Evolutionary conservation across 2,113 vertebrate species (phyloP).

Genomic region (Gambusia affinis): DNA sequence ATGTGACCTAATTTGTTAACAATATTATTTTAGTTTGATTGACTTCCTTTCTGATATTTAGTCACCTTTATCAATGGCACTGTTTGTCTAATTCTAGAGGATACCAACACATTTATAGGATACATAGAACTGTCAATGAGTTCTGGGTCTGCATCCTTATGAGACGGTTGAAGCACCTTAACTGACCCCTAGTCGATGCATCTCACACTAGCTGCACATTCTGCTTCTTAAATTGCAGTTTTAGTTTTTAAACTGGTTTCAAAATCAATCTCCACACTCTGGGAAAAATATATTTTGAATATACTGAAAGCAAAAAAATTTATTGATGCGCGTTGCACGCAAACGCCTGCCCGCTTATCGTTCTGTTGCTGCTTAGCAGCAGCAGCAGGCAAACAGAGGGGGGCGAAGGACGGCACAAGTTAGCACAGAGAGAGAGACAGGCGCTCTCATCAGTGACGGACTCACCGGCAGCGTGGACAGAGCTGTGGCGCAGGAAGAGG

Average conservation of each 20-base stretch:
- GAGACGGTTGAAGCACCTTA: background rate
- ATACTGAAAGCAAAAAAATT: background rate
- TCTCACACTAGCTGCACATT: background rate
- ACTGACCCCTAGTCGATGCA: background rate
- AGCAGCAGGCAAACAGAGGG: conserved; percentile 56
- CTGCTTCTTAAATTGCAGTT: background rate
- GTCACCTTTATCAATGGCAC: background rate
- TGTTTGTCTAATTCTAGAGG: no score
- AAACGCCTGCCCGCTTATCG: conserved; percentile 27
- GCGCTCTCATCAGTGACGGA: conserved; percentile 66
- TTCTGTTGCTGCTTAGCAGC: conserved; percentile 35
- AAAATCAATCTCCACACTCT: background rate
- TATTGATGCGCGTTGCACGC: conserved; percentile 14
- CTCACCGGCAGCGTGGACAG: conserved; percentile 64
- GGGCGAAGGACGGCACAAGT: conserved; percentile 54
- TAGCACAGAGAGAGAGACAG: conserved; percentile 57
- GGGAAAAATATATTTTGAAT: background rate
- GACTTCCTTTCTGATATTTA: background rate
- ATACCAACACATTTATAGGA: no score
- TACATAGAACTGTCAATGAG: no score
- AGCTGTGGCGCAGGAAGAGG: conserved; percentile 67
- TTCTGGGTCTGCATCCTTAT: background rate
- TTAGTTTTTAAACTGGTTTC: background rate
- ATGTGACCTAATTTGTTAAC: no score
- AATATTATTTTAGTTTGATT: no score